Conservation (phyloP, 2,797 vertebrate species). For the Pangasius mekongensis region DNA sequence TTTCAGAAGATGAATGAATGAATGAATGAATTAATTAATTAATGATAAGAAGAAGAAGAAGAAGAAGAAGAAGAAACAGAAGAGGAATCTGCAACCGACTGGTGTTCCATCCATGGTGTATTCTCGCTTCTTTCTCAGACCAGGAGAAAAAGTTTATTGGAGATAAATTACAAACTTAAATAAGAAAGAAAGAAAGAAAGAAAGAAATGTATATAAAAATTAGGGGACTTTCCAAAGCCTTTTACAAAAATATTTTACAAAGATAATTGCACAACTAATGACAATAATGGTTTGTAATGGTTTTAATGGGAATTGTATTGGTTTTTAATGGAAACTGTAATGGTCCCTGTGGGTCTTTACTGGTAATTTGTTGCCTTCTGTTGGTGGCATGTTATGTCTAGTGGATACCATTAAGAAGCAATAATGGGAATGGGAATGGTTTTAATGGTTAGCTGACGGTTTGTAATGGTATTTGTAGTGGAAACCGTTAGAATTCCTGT, state of each 20-base stretch:
- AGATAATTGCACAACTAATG: background rate
- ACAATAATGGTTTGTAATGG: background rate
- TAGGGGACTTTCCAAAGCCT: background rate
- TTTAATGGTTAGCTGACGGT: too few species aligned
- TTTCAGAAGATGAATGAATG: background rate
- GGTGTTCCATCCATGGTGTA: background rate
- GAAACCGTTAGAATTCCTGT: too few species aligned
- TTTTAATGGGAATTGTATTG: too few species aligned
- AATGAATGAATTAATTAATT: background rate
- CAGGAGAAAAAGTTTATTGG: background rate
- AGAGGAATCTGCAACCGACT: background rate
- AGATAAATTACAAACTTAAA: background rate
- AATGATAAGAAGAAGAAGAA: background rate
- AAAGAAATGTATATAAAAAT: background rate
- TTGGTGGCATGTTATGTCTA: too few species aligned
- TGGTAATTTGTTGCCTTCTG: too few species aligned
- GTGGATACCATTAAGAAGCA: too few species aligned
- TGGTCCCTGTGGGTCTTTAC: too few species aligned
- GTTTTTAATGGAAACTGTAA: too few species aligned
- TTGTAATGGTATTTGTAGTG: too few species aligned
- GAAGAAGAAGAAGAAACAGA: background rate
- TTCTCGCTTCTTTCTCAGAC: background rate
- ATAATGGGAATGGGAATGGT: too few species aligned
- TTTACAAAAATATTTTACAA: background rate
- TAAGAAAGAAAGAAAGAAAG: background rate